Base-by-base conservation (phyloP, 2,888 invertebrate species). In the Choristoneura rosaceana region DNA sequence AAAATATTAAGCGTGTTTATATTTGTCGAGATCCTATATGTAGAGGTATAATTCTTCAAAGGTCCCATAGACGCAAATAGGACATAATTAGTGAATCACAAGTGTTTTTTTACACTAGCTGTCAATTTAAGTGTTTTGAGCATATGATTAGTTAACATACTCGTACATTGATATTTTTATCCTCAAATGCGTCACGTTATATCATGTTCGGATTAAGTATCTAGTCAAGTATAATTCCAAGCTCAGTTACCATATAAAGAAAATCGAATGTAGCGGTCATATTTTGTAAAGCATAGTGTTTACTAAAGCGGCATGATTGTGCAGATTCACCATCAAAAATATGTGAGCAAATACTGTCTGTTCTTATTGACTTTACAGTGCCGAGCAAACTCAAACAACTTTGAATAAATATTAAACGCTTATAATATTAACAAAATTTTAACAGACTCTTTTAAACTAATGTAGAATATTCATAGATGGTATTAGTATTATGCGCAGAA, bases 131-230 rank as follows among this genome's bases (percentile, higher is more conserved):
- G 33, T 43, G 12, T n/a, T 45, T 61, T 38, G 4, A 50, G 25
- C 43, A 61, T 33, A n/a, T 41, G 50, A 50, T 41, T 60, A 50
- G 25, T 52, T n/a, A n/a, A n/a, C n/a, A n/a, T n/a, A n/a, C n/a
- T n/a, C n/a, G 8, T 41, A 3, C 12, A 7, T 52, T 34, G 60
- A 61, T 52, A 9, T 43, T 55, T 17, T 47, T 61, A 55, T 66
- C 52, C 66, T 52, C 50, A 66, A 47, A 45, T 65, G 61, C 12
- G 17, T 66, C 70, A 71, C 5, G 5, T 38, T 7, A 38, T 38
- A 25, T 25, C 2, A 25, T 33, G 12, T 50, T 34, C 41, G 12
- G 38, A 64, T 59, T 64, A 59, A 38, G 50, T 17, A n/a, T 17
- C 50, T n/a, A n/a, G n/a, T 52, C 7, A 55, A 25, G 12, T 10